Evolutionary conservation across 2,113 vertebrate genomes (phyloP).

Genomic region (Hippoglossus stenolepis): DNA sequence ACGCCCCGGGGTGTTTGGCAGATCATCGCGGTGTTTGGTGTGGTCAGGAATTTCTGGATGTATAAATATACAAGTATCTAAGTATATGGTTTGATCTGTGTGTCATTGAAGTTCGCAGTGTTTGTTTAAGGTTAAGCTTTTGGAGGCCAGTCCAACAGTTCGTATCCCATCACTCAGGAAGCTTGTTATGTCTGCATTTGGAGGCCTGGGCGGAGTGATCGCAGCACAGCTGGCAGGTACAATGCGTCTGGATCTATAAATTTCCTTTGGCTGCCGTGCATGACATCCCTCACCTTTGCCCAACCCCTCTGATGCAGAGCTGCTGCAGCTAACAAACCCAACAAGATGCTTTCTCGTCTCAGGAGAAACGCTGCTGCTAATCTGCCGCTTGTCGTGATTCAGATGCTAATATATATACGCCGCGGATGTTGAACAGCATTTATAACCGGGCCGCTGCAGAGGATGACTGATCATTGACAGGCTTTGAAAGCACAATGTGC

Average conservation of each 20-base stretch:
- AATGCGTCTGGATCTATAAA: slow-evolving; percentile 72
- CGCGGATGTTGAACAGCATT: slow-evolving; percentile 29
- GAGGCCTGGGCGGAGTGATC: slow-evolving; percentile 72
- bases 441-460: slow-evolving; percentile 23
- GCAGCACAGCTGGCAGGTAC: slow-evolving; percentile 77
- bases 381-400: slow-evolving; percentile 17
- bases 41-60: slow-evolving; percentile 59
- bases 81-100: slow-evolving; percentile 56
- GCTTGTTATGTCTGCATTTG: slow-evolving; percentile 85
- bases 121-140: slow-evolving; percentile 70
- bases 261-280: slow-evolving; percentile 68
- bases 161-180: slow-evolving; percentile 72
- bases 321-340: slow-evolving; percentile 25
- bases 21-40: slow-evolving; percentile 55
- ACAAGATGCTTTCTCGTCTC: slow-evolving; percentile 35
- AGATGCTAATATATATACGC: slow-evolving; percentile 3
- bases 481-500: slow-evolving; percentile 45
- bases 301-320: slow-evolving; percentile 27
- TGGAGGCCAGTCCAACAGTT: slow-evolving; percentile 58
- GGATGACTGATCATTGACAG: slow-evolving; percentile 33
- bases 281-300: slow-evolving; percentile 58
- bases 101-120: slow-evolving; percentile 66
- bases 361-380: slow-evolving; percentile 1
- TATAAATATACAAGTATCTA: slow-evolving; percentile 61
- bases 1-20: slow-evolving; percentile 64